phyloP scores from a whole-genome alignment of 2,113 vertebrate genomes.

The Nesogale talazaci region DNA sequence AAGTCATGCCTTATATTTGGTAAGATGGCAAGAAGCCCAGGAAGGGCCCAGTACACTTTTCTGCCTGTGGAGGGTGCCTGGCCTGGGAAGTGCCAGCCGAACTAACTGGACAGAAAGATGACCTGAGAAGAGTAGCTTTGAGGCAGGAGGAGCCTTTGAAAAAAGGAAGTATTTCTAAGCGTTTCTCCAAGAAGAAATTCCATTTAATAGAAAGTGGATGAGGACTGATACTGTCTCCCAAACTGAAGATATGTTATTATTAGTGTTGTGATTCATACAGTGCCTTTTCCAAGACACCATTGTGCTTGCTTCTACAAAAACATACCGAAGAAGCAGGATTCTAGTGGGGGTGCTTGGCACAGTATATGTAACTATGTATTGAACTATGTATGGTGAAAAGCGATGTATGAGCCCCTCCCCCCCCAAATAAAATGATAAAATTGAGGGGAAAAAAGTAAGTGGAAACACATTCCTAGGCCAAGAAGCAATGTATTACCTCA shows the following conservation, averaged over 20 bases:
- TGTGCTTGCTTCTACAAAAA: slow-evolving; percentile 1
- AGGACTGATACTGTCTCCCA: neutral
- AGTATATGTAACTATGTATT: no score
- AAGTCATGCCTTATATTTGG: slow-evolving; percentile 30
- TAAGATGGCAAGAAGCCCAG: neutral
- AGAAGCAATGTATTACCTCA: neutral
- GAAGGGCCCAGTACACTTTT: neutral
- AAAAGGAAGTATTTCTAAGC: slow-evolving; percentile 27
- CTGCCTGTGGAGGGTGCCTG: neutral
- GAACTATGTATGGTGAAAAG: no score
- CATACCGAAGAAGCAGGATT: slow-evolving; percentile 30
- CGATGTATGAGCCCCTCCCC: no score
- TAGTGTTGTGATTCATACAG: neutral
- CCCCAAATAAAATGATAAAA: no score
- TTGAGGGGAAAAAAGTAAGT: no score
- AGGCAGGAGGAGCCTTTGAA: neutral
- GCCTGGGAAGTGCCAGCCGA: neutral
- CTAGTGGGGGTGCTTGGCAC: no score
- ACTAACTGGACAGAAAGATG: neutral
- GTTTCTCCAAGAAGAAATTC: slow-evolving; percentile 48
- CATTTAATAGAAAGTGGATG: neutral
- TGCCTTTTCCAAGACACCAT: slow-evolving; percentile 9
- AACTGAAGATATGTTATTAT: neutral
- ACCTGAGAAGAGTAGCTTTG: slow-evolving; percentile 17
- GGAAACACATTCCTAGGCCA: neutral